A percentile compares a stretch with the other conserved stretches of the same genome.
Conservation (phyloP, 2,113 vertebrate genomes). For the Xenotilapia flavipinnis region DNA sequence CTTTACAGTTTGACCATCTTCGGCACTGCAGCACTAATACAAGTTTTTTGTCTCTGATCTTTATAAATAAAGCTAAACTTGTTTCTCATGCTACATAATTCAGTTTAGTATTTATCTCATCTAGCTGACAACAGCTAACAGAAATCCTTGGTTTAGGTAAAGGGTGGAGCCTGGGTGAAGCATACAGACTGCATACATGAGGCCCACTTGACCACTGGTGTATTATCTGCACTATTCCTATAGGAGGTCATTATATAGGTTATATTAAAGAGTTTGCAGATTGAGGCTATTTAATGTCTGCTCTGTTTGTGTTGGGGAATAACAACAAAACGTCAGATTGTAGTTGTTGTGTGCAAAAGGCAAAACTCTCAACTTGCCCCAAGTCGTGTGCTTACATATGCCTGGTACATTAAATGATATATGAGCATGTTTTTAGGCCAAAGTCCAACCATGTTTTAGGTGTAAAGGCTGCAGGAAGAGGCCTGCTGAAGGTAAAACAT, state of each 20-base stretch:
- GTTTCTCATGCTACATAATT: not conserved
- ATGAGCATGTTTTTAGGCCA: not conserved
- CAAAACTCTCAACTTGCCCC: not conserved
- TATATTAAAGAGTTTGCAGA: not conserved
- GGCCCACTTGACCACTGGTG: not conserved
- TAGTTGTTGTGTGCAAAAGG: not conserved
- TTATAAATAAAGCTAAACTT: not conserved
- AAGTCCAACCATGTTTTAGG: fast-evolving
- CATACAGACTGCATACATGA: not conserved
- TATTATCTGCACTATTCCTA: not conserved
- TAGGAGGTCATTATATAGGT: not conserved
- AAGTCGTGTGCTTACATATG: fast-evolving
- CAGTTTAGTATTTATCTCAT: not conserved
- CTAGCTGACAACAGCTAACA: not conserved
- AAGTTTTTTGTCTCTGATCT: not conserved
- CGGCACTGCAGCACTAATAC: fast-evolving
- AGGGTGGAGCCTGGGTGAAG: not conserved
- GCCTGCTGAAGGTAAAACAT: not conserved
- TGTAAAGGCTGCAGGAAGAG: not conserved
- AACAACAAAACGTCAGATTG: not conserved
- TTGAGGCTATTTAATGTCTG: not conserved
- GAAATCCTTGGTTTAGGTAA: not conserved
- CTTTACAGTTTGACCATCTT: not conserved
- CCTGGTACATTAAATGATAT: fast-evolving
- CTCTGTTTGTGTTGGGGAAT: not conserved